phyloP scores from a whole-genome alignment of 35 echinoderm and acorn worm species.

The Lytechinus variegatus region DNA sequence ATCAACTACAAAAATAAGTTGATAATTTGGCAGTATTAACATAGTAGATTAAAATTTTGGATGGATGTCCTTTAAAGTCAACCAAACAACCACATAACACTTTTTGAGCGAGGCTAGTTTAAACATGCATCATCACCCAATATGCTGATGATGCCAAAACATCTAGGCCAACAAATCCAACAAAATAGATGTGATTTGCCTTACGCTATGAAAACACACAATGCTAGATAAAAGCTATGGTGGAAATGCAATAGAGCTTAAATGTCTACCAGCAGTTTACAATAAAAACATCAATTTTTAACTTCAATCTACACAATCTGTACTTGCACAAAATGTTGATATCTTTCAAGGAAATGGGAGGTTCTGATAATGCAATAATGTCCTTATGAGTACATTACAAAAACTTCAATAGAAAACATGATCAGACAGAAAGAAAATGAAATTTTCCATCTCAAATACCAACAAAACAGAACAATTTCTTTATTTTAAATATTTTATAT shows the following conservation, averaged over 20 bases:
- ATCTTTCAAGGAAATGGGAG: too few relatives aligned
- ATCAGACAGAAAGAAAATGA: too few relatives aligned
- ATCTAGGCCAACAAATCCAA: neutral
- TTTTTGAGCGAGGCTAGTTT: neutral
- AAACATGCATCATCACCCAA: neutral
- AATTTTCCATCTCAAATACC: too few relatives aligned
- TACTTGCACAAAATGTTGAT: neutral
- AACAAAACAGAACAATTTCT: too few relatives aligned
- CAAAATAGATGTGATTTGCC: neutral
- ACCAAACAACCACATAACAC: neutral
- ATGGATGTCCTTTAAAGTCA: neutral
- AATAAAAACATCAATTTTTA: too few relatives aligned
- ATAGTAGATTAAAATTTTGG: neutral
- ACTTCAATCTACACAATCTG: neutral
- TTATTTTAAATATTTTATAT: too few relatives aligned
- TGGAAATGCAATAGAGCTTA: neutral
- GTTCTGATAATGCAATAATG: too few relatives aligned
- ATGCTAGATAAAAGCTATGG: neutral
- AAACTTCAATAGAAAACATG: too few relatives aligned
- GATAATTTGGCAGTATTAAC: neutral
- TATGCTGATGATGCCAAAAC: conserved; percentile 2
- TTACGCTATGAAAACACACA: neutral
- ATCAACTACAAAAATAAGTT: too few relatives aligned
- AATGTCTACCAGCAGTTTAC: neutral
- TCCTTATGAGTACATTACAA: too few relatives aligned